These are phyloP conservation scores for Boloria selene DNA, from an alignment of 2,888 invertebrate genomes.

Conservation along the genomic window DNA sequence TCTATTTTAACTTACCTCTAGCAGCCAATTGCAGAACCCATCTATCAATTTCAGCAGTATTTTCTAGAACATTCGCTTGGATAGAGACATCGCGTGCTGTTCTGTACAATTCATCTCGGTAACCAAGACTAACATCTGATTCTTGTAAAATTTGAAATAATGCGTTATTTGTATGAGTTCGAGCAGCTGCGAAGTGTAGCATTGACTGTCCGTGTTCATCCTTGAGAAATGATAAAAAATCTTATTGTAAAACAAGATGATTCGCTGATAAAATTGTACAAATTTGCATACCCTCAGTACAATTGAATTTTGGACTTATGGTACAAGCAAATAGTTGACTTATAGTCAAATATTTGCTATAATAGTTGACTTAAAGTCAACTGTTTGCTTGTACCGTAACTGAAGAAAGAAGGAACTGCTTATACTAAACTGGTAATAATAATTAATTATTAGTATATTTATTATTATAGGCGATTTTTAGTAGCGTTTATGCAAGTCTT, in stretches of 20 bases:
- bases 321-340: no score
- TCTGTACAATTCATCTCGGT: constrained; percentile 92
- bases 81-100: constrained; percentile 93
- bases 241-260: neutral
- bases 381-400: no score
- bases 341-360: no score
- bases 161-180: constrained; percentile 90
- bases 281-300: no score
- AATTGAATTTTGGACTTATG: no score
- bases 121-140: constrained; percentile 89
- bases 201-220: constrained; percentile 95
- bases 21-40: constrained; percentile 90
- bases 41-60: constrained; percentile 91
- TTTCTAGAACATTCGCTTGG: constrained; percentile 89
- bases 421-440: no score
- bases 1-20: constrained; percentile 79
- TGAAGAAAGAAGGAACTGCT: no score
- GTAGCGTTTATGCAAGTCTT: constrained; percentile 41
- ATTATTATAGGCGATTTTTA: no score
- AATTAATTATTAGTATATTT: no score
- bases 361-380: no score
- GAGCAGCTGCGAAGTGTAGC: constrained; percentile 93
- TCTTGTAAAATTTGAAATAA: constrained; percentile 91
- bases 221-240: constrained; percentile 62
- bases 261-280: no score